phyloP scores from a whole-genome alignment of 2,888 invertebrate species.

The Mesorhabditis spiculigera region DNA sequence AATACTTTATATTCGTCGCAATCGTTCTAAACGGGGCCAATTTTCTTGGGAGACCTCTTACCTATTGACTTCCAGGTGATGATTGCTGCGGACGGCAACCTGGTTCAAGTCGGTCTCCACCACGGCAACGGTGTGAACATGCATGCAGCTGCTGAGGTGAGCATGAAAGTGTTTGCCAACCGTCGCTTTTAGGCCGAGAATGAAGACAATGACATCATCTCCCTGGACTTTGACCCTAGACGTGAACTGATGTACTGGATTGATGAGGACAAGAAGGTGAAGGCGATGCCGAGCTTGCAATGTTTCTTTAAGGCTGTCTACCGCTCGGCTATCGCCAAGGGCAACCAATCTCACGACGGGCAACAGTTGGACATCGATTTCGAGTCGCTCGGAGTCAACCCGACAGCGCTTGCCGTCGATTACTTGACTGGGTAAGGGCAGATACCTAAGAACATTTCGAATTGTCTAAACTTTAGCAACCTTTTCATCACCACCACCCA shows the following conservation, averaged over 20 bases:
- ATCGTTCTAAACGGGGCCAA: neutral
- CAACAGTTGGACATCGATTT: conserved; percentile 54
- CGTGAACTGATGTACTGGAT: conserved; percentile 88
- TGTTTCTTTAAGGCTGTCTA: conserved; percentile 16
- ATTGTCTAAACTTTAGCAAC: conserved; percentile 31
- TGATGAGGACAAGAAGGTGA: conserved; percentile 65
- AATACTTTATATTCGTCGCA: too few relatives aligned
- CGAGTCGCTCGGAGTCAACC: conserved; percentile 60
- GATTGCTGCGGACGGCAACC: conserved; percentile 48
- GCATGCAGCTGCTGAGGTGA: conserved; percentile 46
- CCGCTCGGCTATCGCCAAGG: conserved; percentile 48
- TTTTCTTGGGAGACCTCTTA: conserved; percentile 28
- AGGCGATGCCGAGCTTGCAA: neutral
- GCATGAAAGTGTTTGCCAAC: too few relatives aligned
- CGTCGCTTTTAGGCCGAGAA: conserved; percentile 45
- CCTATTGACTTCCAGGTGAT: conserved; percentile 29
- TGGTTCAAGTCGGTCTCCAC: conserved; percentile 48
- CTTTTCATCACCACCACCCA: conserved; percentile 45
- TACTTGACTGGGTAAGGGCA: conserved; percentile 74
- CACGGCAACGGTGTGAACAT: conserved; percentile 45
- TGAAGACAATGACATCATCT: conserved; percentile 83
- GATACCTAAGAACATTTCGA: neutral
- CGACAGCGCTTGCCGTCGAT: conserved; percentile 85
- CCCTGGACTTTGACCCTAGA: conserved; percentile 69
- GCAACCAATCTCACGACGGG: conserved; percentile 57